Evolutionary conservation across 2,797 vertebrate genomes (phyloP).

Genomic region (Thripadectes ignobilis): DNA sequence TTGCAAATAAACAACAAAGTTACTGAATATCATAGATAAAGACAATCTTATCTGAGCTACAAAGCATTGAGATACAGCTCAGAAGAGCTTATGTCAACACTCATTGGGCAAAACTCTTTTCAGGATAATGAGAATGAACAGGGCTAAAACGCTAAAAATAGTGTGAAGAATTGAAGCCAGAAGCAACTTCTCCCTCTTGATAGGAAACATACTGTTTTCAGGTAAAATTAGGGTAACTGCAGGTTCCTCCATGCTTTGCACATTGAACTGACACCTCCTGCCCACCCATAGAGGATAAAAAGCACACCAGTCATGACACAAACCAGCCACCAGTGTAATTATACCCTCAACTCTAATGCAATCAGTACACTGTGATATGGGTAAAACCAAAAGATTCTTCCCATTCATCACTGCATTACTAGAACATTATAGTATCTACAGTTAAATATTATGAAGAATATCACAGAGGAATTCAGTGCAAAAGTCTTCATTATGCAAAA

Average conservation of each 20-base stretch:
- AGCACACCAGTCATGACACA: not conserved
- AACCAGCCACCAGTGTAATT: not conserved
- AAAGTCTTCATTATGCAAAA: not conserved
- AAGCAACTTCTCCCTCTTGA: not conserved
- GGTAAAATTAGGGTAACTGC: not conserved
- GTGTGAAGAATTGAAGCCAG: not conserved
- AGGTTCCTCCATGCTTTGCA: not conserved
- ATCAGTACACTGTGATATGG: not conserved
- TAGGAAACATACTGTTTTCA: not conserved
- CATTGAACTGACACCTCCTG: not conserved
- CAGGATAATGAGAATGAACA: constrained; percentile 33
- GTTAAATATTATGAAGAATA: not conserved
- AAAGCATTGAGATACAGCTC: not conserved
- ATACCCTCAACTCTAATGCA: not conserved
- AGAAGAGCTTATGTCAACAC: constrained; percentile 26
- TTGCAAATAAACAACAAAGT: not conserved
- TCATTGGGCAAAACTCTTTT: not conserved
- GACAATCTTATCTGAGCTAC: constrained; percentile 10
- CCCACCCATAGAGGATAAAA: not conserved
- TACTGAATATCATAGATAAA: constrained; percentile 23
- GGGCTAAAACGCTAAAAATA: constrained; percentile 43
- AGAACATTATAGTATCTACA: not conserved
- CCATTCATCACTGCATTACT: not conserved
- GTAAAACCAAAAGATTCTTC: not conserved
- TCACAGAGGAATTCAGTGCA: not conserved